Conservation (phyloP, 2,113 vertebrate species). For the Trachemys scripta region DNA sequence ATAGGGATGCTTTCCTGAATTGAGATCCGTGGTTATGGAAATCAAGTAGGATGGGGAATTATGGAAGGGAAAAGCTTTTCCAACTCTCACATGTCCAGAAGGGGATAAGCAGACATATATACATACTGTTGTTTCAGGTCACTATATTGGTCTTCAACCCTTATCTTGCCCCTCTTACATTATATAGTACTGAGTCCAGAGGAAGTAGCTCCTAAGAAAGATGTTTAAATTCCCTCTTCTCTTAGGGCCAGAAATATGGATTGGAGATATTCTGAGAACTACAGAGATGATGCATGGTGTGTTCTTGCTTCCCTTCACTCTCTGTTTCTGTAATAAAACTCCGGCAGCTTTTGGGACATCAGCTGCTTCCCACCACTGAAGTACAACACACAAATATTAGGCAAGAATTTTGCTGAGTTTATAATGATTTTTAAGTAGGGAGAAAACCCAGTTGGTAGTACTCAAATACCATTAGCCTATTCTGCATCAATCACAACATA, state of each 20-base stretch:
- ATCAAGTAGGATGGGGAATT: not conserved
- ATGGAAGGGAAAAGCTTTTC: not conserved
- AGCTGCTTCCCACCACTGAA: not conserved
- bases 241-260: not conserved
- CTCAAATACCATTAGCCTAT: fast-evolving
- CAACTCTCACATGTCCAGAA: not conserved
- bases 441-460: not conserved
- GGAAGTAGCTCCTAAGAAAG: not conserved
- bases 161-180: not conserved
- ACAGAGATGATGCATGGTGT: not conserved
- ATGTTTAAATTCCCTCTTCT: not conserved
- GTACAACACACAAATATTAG: not conserved
- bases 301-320: not conserved
- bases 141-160: not conserved
- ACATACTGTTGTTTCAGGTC: not conserved
- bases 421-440: not conserved
- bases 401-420: not conserved
- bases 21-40: not conserved
- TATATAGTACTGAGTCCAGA: not conserved
- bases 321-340: not conserved
- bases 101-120: not conserved
- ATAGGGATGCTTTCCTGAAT: not conserved
- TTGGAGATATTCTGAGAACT: not conserved
- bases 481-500: fast-evolving
- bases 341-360: not conserved